Base-by-base conservation (phyloP, 2,113 vertebrate genomes). In the Ailurus styani region DNA sequence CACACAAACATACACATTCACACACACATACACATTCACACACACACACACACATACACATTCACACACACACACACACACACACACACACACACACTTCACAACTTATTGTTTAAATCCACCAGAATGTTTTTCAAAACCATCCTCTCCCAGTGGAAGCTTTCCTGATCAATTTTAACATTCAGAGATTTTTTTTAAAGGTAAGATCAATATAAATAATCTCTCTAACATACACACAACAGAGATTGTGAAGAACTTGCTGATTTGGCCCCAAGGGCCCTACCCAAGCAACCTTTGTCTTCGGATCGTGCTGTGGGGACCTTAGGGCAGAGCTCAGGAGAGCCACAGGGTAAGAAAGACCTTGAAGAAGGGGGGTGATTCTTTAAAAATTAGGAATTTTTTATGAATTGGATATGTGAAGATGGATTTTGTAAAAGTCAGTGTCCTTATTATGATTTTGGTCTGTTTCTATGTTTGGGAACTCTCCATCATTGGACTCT, bases 201-300 rank as follows among this genome's bases (percentile, higher is more conserved):
- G 95, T 87, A 78, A 83, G 89, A 97, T 98, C 96, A 89, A 97
- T 98, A 95, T 96, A 95, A 98, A 96, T 97, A 97, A 97, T 97
- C 97, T 97, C 89, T 96, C 64, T 94, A 96, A 96, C 82, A 95
- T 86, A 97, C 64, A 96, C 83, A 94, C 82, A 95, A n/a, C 82
- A 95, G 93, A 96, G 91, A 96, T 70, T 40, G 86, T 89, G 88
- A 50, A 94, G 95, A 97, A 93, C 96, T 90, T 89, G 78, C 96
- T 89, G 77, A 97, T 93, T 87, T 97, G 68, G 42, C 20, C 96
- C 64, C 45, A 34, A 70, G 72, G 85, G 85, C 93, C 87, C 40
- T 52, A 37, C 34, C 55, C 78, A 45, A 47, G 72, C 40, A 62
- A 87, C 70, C 37, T 78, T 34, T 42, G 27, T 52, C 34, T 20